Conservation (phyloP, 2,113 vertebrate genomes). For the Nothoprocta perdicaria region DNA sequence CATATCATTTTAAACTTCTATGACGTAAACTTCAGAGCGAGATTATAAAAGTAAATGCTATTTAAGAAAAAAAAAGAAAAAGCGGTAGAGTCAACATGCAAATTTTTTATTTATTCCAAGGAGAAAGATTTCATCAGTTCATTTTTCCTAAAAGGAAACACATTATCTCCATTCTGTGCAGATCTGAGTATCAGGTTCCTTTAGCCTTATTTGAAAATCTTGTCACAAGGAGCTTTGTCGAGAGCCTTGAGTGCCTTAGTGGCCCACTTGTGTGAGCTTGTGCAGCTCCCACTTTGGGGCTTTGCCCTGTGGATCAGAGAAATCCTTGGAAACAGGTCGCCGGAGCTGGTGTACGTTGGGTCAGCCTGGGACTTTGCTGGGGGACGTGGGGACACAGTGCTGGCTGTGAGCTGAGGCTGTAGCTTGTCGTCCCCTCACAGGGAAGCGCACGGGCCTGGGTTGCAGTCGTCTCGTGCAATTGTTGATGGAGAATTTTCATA, state of each 20-base stretch:
- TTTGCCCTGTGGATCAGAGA: neutral
- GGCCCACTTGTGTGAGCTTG: neutral
- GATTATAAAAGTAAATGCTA: neutral
- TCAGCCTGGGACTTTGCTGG: neutral
- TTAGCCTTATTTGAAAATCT: neutral
- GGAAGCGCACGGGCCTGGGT: neutral
- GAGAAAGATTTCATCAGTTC: neutral
- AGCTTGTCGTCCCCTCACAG: neutral
- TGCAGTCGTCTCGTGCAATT: neutral
- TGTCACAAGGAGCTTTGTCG: neutral
- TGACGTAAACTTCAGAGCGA: neutral
- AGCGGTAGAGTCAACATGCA: neutral
- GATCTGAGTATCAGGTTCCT: neutral
- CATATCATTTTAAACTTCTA: neutral
- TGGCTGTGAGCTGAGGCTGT: neutral
- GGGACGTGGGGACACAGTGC: accelerated
- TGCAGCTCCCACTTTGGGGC: neutral
- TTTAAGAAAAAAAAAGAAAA: neutral
- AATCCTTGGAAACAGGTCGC: neutral
- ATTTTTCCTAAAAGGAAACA: neutral
- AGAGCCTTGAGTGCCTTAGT: neutral
- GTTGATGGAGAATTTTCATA: neutral
- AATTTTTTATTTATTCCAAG: neutral
- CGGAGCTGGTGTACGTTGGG: neutral
- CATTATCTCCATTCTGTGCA: neutral